phyloP scores from a whole-genome alignment of 2,888 invertebrate species.

The Scaeva pyrastri region DNA sequence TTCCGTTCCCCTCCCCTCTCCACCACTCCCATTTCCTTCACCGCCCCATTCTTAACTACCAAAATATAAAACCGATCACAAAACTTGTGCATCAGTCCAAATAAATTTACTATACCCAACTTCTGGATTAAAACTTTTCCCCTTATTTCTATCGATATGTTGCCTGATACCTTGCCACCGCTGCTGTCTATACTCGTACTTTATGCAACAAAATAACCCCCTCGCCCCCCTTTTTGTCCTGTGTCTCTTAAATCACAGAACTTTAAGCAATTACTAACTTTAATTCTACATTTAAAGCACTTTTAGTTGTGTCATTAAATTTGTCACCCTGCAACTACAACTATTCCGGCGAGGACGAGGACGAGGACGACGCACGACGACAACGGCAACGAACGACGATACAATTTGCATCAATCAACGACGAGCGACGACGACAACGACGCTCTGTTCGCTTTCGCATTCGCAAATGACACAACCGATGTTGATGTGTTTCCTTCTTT shows the following conservation, averaged over 20 bases:
- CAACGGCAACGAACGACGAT: no score
- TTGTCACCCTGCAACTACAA: slow-evolving; percentile 56
- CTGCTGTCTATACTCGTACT: slow-evolving; percentile 19
- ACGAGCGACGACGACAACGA: no score
- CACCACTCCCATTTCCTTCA: no score
- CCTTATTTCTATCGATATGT: background rate
- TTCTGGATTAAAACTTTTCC: slow-evolving; percentile 39
- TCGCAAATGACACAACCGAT: slow-evolving; percentile 52
- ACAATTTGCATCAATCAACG: slow-evolving; percentile 73
- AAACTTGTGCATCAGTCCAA: slow-evolving; percentile 26
- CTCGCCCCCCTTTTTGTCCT: background rate
- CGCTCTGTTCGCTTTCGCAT: slow-evolving; percentile 40
- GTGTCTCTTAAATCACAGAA: slow-evolving; percentile 59
- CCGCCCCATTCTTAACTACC: background rate
- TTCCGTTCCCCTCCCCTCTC: no score
- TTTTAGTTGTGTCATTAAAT: slow-evolving; percentile 74
- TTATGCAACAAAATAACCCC: slow-evolving; percentile 16
- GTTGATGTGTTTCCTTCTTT: slow-evolving; percentile 51
- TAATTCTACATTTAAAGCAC: slow-evolving; percentile 71
- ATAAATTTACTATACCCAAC: slow-evolving; percentile 36
- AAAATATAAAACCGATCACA: slow-evolving; percentile 22
- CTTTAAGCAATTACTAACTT: slow-evolving; percentile 72
- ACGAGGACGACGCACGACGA: slow-evolving; percentile 19
- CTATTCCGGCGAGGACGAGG: slow-evolving; percentile 9
- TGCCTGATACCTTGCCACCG: background rate